These are phyloP conservation scores for Loriculus beryllinus DNA, from an alignment of 2,797 vertebrate genomes.

Conservation along the genomic window DNA sequence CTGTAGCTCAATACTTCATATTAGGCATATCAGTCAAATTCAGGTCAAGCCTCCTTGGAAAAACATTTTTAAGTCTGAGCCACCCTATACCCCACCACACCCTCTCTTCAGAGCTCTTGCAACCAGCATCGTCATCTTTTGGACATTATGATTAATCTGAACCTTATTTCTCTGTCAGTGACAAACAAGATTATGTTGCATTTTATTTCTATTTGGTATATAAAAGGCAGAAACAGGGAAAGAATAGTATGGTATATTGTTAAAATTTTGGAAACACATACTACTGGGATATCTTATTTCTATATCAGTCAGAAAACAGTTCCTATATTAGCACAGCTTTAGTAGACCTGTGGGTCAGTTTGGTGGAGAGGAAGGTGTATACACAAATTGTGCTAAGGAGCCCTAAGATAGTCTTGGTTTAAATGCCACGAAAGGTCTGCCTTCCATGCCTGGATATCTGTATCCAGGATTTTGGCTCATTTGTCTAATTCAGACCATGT, in stretches of 20 bases:
- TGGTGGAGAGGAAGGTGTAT: fast-evolving
- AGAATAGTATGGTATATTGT: fast-evolving
- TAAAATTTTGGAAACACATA: neutral
- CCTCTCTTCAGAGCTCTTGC: neutral
- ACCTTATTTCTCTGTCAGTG: neutral
- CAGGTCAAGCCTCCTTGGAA: neutral
- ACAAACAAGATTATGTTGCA: neutral
- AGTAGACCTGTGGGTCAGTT: neutral
- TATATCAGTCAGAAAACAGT: fast-evolving
- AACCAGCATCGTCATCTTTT: fast-evolving
- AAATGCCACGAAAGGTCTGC: neutral
- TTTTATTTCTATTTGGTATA: neutral
- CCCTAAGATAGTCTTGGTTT: neutral
- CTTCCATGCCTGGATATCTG: neutral
- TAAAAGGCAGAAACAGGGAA: neutral
- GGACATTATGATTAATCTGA: neutral
- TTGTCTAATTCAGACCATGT: neutral
- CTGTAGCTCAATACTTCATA: neutral
- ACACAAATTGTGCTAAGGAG: neutral
- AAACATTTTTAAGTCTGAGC: neutral
- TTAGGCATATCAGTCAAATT: neutral
- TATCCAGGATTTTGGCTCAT: neutral
- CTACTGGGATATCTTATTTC: fast-evolving
- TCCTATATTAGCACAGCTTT: neutral
- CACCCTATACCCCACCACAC: neutral